Conservation (phyloP, 2,113 vertebrate species). For the Corydoras sp. region DNA sequence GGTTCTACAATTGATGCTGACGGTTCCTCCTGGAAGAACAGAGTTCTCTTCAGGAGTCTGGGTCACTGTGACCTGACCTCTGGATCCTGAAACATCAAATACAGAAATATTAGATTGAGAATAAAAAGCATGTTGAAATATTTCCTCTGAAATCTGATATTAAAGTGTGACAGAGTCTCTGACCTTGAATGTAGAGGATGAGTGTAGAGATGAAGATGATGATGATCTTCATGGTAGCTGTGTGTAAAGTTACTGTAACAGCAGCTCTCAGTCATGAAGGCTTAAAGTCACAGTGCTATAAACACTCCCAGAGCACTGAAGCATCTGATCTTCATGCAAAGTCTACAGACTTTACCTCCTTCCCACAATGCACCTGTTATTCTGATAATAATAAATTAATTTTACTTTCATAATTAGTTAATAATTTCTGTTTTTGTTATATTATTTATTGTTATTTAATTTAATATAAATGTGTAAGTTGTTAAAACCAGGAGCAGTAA, state of each 20-base stretch:
- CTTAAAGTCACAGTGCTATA: constrained; percentile 11
- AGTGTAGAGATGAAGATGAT: constrained; percentile 29
- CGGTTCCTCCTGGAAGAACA: constrained; percentile 34
- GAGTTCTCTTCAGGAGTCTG: constrained; percentile 40
- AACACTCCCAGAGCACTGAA: constrained; percentile 8
- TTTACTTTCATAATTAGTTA: no score
- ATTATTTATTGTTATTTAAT: no score
- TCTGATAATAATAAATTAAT: not conserved
- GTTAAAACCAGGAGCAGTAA: no score
- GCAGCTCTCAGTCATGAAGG: constrained; percentile 21
- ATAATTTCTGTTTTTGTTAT: no score
- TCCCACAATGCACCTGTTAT: not conserved
- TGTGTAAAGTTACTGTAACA: constrained; percentile 10
- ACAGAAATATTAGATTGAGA: not conserved
- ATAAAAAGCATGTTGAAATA: not conserved
- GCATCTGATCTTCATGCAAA: not conserved
- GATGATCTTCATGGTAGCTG: not conserved
- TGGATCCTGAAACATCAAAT: not conserved
- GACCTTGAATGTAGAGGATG: constrained; percentile 24
- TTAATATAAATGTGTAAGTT: no score
- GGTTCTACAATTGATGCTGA: constrained; percentile 15
- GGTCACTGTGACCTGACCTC: constrained; percentile 32
- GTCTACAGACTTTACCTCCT: not conserved
- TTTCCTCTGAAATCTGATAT: not conserved
- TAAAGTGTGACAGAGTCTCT: not conserved